Percentiles rank a stretch among this genome's conserved stretches.
Evolutionary conservation across 2,113 vertebrate species (phyloP).

Genomic region (Chitala chitala): DNA sequence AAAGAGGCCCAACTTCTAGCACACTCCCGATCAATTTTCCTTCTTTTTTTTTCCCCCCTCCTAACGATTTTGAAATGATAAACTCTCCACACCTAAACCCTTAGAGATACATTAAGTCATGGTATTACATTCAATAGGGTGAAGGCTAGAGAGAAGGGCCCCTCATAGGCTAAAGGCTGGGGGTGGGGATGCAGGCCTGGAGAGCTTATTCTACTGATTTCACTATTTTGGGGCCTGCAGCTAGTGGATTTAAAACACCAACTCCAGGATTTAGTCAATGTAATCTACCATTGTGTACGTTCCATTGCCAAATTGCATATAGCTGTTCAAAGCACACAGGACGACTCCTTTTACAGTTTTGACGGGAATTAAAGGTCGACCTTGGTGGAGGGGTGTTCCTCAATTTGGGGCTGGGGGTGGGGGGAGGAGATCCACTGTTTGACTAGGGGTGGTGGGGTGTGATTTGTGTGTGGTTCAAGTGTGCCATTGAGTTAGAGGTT

Average conservation of each 20-base stretch:
- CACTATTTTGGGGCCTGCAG: constrained; percentile 65
- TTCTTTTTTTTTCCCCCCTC: constrained; percentile 49
- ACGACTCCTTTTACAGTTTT: not conserved
- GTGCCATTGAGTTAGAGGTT: not conserved
- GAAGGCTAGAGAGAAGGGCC: constrained; percentile 68
- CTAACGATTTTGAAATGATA: constrained; percentile 94
- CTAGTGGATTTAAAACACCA: constrained; percentile 54
- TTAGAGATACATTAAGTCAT: constrained; percentile 73
- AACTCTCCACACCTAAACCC: constrained; percentile 72
- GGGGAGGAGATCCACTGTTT: not conserved
- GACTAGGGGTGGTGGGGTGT: not conserved
- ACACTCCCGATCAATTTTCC: constrained; percentile 91
- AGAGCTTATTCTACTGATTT: constrained; percentile 64
- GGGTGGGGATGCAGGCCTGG: constrained; percentile 26
- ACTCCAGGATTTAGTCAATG: constrained; percentile 57
- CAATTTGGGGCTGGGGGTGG: not conserved
- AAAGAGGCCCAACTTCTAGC: constrained; percentile 94
- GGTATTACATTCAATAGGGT: constrained; percentile 69
- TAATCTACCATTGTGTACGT: constrained; percentile 53
- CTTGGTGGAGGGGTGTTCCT: not conserved
- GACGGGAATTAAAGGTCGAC: not conserved
- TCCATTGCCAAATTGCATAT: constrained; percentile 55
- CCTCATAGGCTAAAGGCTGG: constrained; percentile 48
- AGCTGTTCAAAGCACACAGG: constrained; percentile 52
- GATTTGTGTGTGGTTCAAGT: not conserved